phyloP scores from a whole-genome alignment of 2,888 invertebrate species.

The Theretra japonica region DNA sequence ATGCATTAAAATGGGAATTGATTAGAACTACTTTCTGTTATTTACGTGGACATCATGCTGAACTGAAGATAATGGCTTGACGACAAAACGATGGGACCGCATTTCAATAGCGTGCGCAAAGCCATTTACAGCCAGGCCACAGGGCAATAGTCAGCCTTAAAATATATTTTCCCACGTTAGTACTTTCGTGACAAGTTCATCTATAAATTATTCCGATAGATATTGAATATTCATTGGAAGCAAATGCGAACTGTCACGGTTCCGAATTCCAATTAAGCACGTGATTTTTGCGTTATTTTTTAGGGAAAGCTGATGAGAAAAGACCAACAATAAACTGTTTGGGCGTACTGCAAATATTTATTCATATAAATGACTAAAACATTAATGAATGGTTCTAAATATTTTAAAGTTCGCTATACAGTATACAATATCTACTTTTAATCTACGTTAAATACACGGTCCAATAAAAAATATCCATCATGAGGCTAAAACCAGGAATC shows the following conservation, averaged over 20 bases:
- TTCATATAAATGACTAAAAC: too few relatives aligned
- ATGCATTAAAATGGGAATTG: background rate
- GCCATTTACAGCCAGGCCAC: conserved; percentile 39
- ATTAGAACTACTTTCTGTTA: background rate
- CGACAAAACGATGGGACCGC: conserved; percentile 42
- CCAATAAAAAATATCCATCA: too few relatives aligned
- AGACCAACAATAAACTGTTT: too few relatives aligned
- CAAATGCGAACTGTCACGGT: conserved; percentile 7
- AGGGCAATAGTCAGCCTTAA: conserved; percentile 44
- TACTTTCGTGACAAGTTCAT: conserved; percentile 47
- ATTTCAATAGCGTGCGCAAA: conserved; percentile 42
- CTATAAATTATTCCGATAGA: conserved; percentile 26
- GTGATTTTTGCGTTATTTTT: background rate
- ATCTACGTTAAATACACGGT: too few relatives aligned
- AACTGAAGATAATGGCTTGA: background rate
- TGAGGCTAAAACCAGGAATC: too few relatives aligned
- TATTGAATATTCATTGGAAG: conserved; percentile 14
- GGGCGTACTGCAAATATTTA: too few relatives aligned
- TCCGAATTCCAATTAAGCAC: background rate
- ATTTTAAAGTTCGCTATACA: too few relatives aligned
- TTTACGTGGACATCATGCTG: background rate
- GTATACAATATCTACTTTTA: too few relatives aligned
- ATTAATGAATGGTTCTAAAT: too few relatives aligned
- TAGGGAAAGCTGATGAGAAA: too few relatives aligned
- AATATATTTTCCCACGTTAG: conserved; percentile 57